Percentiles rank a stretch among this genome's conserved stretches.
These are phyloP conservation scores for Caerostris darwini DNA, from an alignment of 1,140 invertebrate species.

Conservation along the genomic window DNA sequence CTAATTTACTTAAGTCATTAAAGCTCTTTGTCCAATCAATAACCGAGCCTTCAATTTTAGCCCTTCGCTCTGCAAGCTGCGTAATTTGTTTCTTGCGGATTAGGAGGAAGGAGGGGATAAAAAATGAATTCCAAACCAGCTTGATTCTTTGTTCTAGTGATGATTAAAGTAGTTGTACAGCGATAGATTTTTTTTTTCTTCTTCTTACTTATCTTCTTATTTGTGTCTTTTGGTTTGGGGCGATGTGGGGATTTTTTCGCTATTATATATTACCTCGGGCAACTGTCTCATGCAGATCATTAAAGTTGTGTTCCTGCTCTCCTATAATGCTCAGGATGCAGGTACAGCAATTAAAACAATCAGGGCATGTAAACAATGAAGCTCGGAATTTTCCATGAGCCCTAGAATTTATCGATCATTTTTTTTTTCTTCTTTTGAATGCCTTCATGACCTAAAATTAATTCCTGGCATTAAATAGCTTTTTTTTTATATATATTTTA, in stretches of 20 bases:
- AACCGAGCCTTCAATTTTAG: constrained; percentile 76
- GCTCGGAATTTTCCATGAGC: constrained; percentile 15
- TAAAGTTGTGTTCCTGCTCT: constrained; percentile 52
- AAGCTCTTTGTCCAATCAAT: constrained; percentile 77
- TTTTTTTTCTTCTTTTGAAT: neutral
- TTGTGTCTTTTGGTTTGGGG: constrained; percentile 40
- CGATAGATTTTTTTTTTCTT: constrained; percentile 55
- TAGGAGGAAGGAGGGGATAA: constrained; percentile 43
- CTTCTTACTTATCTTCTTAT: constrained; percentile 35
- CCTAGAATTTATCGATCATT: constrained; percentile 36
- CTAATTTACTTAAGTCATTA: constrained; percentile 77
- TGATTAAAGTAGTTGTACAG: constrained; percentile 76
- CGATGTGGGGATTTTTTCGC: constrained; percentile 49
- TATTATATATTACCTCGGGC: constrained; percentile 45
- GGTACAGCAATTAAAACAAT: constrained; percentile 63
- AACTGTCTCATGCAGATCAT: constrained; percentile 65
- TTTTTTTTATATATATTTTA: constrained; percentile 5
- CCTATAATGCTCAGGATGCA: constrained; percentile 32
- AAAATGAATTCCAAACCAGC: constrained; percentile 74
- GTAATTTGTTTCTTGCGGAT: constrained; percentile 75
- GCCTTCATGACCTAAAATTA: constrained; percentile 36
- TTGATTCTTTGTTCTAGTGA: constrained; percentile 76
- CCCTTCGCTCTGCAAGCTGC: constrained; percentile 61
- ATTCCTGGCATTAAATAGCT: constrained; percentile 2
- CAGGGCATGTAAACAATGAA: constrained; percentile 53